These are phyloP conservation scores for Ecliptopera silaceata DNA, from an alignment of 2,888 invertebrate genomes.

Conservation along the genomic window DNA sequence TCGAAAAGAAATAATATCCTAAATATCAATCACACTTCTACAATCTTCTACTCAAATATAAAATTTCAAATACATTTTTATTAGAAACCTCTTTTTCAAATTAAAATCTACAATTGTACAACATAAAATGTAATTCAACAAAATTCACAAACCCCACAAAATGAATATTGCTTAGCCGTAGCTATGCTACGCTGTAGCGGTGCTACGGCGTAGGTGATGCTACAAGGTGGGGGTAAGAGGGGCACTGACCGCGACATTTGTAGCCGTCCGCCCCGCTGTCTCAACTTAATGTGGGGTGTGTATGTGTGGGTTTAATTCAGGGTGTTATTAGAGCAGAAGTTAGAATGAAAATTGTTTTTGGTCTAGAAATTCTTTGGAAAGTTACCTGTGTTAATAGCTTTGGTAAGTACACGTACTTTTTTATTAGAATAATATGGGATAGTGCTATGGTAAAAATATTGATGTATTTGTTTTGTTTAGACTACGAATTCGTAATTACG, in stretches of 20 bases:
- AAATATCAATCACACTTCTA: no score
- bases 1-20: no score
- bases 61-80: no score
- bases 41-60: no score
- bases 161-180: slow-evolving; percentile 37
- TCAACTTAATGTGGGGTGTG: slow-evolving; percentile 51
- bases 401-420: not conserved
- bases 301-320: slow-evolving; percentile 36
- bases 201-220: slow-evolving; percentile 44
- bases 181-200: slow-evolving; percentile 33
- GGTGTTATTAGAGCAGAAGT: slow-evolving; percentile 32
- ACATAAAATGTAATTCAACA: slow-evolving; percentile 17
- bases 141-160: slow-evolving; percentile 27
- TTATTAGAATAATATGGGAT: not conserved
- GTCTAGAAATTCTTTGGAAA: slow-evolving; percentile 2
- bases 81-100: not conserved
- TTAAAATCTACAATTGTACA: not conserved
- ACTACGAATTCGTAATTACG: no score
- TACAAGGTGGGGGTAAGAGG: slow-evolving; percentile 44
- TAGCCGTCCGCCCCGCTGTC: slow-evolving; percentile 65
- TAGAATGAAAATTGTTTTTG: slow-evolving; percentile 22
- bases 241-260: slow-evolving; percentile 80
- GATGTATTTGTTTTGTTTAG: no score
- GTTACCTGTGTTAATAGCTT: not conserved
- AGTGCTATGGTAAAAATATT: no score